phyloP scores from a whole-genome alignment of 2,888 invertebrate species.

The Siphlonurus alternatus region DNA sequence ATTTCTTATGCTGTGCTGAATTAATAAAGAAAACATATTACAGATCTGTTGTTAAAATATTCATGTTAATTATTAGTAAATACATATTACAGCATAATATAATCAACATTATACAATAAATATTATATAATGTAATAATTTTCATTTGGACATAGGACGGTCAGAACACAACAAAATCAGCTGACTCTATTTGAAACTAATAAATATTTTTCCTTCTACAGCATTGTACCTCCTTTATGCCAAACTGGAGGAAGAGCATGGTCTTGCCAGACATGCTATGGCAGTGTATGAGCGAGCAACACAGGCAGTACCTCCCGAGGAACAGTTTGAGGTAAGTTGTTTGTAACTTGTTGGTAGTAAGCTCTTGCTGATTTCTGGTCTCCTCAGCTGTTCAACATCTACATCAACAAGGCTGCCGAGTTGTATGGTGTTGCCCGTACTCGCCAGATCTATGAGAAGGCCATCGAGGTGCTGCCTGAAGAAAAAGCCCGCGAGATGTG shows the following conservation, averaged over 20 bases:
- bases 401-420: conserved; percentile 94
- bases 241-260: conserved; percentile 96
- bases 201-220: conserved; percentile 15
- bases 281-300: conserved; percentile 96
- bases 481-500: conserved; percentile 91
- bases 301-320: conserved; percentile 74
- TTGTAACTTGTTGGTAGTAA: not conserved
- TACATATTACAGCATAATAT: not conserved
- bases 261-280: conserved; percentile 95
- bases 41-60: conserved; percentile 1
- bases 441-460: conserved; percentile 93
- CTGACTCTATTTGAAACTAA: not conserved
- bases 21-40: no score
- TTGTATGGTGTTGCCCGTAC: conserved; percentile 96
- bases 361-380: conserved; percentile 7
- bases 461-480: conserved; percentile 85
- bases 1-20: not conserved
- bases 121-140: no score
- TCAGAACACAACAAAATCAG: no score
- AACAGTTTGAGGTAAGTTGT: conserved; percentile 65
- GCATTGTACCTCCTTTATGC: conserved; percentile 89
- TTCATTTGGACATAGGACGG: no score
- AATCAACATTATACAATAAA: no score
- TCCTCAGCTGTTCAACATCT: conserved; percentile 83
- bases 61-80: not conserved